Evolutionary conservation across 2,113 vertebrate genomes (phyloP).

Genomic region (Pelusios castaneus): DNA sequence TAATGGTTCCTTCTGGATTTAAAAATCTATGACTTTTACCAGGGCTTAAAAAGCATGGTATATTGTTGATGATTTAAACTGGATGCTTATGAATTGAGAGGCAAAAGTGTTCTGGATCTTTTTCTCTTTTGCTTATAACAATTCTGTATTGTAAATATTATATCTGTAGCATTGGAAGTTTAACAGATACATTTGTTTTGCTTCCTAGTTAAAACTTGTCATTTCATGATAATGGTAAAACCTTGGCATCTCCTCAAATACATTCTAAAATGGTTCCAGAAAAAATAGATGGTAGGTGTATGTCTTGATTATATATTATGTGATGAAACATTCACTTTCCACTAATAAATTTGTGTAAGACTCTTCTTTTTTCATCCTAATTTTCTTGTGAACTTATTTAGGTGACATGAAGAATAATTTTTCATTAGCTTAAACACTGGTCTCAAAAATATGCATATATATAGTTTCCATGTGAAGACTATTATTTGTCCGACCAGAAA

Average conservation of each 20-base stretch:
- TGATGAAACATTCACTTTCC: not conserved
- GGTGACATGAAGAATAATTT: not conserved
- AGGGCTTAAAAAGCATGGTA: not conserved
- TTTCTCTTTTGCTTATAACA: not conserved
- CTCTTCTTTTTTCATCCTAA: not conserved
- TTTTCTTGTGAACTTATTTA: not conserved
- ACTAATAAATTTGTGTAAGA: not conserved
- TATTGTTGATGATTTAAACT: rapidly evolving
- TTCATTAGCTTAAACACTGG: not conserved
- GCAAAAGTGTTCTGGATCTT: not conserved
- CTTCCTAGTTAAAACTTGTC: not conserved
- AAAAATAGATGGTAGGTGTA: not conserved
- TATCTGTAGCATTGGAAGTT: not conserved
- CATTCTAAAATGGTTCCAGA: not conserved
- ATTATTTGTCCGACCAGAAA: not conserved
- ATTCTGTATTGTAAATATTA: rapidly evolving
- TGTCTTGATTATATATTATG: not conserved
- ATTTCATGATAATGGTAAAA: not conserved
- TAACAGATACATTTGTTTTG: not conserved
- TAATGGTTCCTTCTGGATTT: not conserved
- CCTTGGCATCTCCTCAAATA: rapidly evolving
- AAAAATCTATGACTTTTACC: rapidly evolving
- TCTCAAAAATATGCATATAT: not conserved
- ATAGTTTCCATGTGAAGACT: not conserved
- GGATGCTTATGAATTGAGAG: no score